Evolutionary conservation across 2,888 invertebrate genomes (phyloP), one percentile per base, ranked within the genome.

Genomic region (Dorcus parallelipipedus): DNA sequence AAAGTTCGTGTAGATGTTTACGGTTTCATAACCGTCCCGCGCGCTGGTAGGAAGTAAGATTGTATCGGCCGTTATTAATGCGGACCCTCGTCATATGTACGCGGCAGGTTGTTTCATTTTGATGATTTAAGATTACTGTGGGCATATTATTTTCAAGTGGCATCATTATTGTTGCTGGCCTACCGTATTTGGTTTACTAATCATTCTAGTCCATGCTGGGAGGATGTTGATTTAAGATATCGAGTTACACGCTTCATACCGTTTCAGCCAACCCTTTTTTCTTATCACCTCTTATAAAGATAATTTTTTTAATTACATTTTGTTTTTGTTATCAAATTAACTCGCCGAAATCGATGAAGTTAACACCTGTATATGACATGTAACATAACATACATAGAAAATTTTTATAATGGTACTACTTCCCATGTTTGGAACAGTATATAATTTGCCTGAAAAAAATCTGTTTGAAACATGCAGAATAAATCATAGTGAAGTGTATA

Each of bases 71-170:
- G 71, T 72, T 73, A 74, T 74, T 74, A 74, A 73, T 73, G 72
- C 69, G 62, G 72, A 73, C 73, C 72, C 74, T 74, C 71, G 72
- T 74, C 74, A 74, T 70, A 69, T 70, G 71, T 66, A 70, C 69
- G 64, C 69, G 71, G 70, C 72, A 70, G 71, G 68, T 68, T 67
- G 72, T 72, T 74, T 73, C 73, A 73, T 74, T 74, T 72, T 70
- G 72, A 74, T 75, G 75, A 75, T 74, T 74, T 75, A 75, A 74
- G 73, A 73, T 72, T 70, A 70, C 69, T 69, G 67, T 68, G 65
- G 67, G 69, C 69, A 64, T 71, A 74, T 73, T 72, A 71, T 69
- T 71, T 73, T 72, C 71, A 66, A 72, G 70, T 71, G 71, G 70
- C 68, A 70, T 73, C 72, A 70, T 73, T 72, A 71, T 67, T 33